phyloP scores from a whole-genome alignment of 2,113 vertebrate species.

The Dicrurus megarhynchus region DNA sequence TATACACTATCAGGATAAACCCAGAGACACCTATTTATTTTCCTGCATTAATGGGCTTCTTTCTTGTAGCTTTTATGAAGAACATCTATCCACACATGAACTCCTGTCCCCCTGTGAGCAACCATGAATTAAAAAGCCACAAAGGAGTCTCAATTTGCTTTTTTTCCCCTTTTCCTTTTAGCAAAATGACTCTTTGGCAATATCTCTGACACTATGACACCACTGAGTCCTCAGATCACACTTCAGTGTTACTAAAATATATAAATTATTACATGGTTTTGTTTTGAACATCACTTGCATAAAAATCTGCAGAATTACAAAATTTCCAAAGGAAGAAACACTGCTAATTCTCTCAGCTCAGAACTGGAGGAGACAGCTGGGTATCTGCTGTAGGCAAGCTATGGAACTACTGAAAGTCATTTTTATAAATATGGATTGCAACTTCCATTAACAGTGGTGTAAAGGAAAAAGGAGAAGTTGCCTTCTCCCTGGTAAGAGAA shows the following conservation, averaged over 20 bases:
- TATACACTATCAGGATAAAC: conserved; percentile 3
- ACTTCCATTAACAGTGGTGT: neutral
- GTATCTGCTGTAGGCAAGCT: neutral
- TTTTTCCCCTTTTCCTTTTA: neutral
- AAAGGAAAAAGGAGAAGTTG: neutral
- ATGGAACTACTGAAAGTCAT: neutral
- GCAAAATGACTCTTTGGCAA: neutral
- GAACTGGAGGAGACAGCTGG: neutral
- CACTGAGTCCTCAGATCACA: neutral
- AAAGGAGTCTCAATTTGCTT: neutral
- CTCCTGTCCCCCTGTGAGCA: neutral
- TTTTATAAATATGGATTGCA: neutral
- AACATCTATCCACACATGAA: neutral
- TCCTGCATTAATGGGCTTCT: neutral
- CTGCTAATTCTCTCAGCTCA: neutral
- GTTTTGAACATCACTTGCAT: neutral
- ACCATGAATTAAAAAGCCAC: neutral
- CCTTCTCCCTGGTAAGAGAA: neutral
- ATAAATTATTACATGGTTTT: neutral
- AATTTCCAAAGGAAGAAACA: neutral
- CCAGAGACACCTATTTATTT: conserved; percentile 31
- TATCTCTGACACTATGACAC: neutral
- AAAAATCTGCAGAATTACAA: neutral
- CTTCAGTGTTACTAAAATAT: neutral
- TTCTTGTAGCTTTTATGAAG: neutral